Conservation (phyloP, 2,888 invertebrate species). For the Allophyes oxyacanthae region DNA sequence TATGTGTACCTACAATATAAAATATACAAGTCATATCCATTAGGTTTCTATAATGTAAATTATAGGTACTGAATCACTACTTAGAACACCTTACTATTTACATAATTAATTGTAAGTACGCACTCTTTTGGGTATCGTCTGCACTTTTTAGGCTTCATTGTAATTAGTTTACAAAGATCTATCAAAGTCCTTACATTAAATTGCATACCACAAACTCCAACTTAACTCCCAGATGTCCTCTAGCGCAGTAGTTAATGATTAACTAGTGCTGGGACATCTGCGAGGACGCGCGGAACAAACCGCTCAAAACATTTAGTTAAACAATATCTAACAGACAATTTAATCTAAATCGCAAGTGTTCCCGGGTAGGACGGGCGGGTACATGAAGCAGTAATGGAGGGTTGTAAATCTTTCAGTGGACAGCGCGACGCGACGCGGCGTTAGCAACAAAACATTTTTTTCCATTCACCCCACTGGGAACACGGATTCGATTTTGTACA, state of each 20-base stretch:
- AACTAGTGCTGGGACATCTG: conserved; percentile 35
- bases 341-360: conserved; percentile 60
- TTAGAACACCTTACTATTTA: too few relatives aligned
- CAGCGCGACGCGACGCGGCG: conserved; percentile 70
- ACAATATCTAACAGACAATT: conserved; percentile 54
- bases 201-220: conserved; percentile 11
- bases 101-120: too few relatives aligned
- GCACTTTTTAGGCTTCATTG: too few relatives aligned
- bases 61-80: too few relatives aligned
- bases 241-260: conserved; percentile 34
- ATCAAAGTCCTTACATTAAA: too few relatives aligned
- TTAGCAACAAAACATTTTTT: conserved; percentile 81
- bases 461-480: conserved; percentile 77
- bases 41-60: too few relatives aligned
- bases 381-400: conserved; percentile 77
- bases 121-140: too few relatives aligned
- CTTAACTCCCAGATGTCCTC: conserved; percentile 33
- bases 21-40: too few relatives aligned
- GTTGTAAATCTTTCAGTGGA: conserved; percentile 84
- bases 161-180: too few relatives aligned
- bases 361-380: conserved; percentile 43
- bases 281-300: conserved; percentile 33
- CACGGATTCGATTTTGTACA: conserved; percentile 80
- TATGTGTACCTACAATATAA: neutral
- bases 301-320: conserved; percentile 50